Evolutionary conservation across 2,888 invertebrate species (phyloP).

Genomic region (Acanthosepion lycidas): DNA sequence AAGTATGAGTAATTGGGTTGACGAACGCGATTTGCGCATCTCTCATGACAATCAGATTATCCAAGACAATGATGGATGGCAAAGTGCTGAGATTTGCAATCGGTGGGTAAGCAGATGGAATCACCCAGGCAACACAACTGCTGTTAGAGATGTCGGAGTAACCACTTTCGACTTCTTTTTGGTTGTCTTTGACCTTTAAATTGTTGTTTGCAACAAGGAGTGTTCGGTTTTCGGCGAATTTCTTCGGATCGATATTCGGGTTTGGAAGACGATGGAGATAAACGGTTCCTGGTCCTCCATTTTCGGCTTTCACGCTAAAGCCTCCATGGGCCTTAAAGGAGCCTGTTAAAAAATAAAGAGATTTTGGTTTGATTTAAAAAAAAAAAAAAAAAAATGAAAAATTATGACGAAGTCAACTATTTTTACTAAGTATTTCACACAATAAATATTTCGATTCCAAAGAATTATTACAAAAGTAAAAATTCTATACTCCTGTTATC

Average conservation of each 20-base stretch:
- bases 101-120: constrained; percentile 57
- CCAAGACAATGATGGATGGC: constrained; percentile 53
- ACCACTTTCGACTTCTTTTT: constrained; percentile 53
- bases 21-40: constrained; percentile 49
- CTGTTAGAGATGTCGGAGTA: constrained; percentile 54
- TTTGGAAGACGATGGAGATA: constrained; percentile 62
- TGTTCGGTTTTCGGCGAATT: constrained; percentile 59
- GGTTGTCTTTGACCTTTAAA: constrained; percentile 52
- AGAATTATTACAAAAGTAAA: no score
- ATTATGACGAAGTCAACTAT: background rate
- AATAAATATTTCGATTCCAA: no score
- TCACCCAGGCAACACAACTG: constrained; percentile 58
- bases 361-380: background rate
- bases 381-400: background rate
- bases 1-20: constrained; percentile 48
- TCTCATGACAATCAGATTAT: constrained; percentile 58
- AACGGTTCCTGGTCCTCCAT: constrained; percentile 64
- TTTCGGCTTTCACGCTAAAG: constrained; percentile 56
- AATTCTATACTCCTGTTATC: background rate
- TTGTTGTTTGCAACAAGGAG: constrained; percentile 59
- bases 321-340: constrained; percentile 59
- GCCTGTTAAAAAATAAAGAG: constrained; percentile 53
- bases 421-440: no score
- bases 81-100: constrained; percentile 52
- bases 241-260: background rate